phyloP scores from a whole-genome alignment of 2,888 invertebrate genomes.

The Epistrophe eligans region DNA sequence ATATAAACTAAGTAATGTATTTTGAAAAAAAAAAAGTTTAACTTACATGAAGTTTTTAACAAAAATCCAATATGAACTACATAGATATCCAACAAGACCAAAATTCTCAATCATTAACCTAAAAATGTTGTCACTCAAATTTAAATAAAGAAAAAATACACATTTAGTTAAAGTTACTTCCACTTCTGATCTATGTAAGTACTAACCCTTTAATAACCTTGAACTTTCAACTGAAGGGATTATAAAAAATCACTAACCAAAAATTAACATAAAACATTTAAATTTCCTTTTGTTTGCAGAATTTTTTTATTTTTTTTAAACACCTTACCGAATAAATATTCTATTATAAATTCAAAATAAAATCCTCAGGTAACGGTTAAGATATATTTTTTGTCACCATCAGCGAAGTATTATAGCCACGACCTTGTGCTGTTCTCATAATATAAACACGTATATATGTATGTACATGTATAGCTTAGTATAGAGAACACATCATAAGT shows the following conservation, averaged over 20 bases:
- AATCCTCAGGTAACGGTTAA: background rate
- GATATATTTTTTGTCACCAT: background rate
- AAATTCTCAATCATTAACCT: too few relatives aligned
- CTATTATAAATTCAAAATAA: background rate
- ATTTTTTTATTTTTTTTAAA: background rate
- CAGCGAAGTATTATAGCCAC: too few relatives aligned
- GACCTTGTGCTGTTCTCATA: background rate
- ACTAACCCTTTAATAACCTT: background rate
- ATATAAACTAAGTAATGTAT: too few relatives aligned
- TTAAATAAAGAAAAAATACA: too few relatives aligned
- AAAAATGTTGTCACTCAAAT: too few relatives aligned
- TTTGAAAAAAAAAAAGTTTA: too few relatives aligned
- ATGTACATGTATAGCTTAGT: background rate
- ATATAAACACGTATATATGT: background rate
- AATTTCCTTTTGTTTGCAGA: background rate
- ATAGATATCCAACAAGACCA: too few relatives aligned
- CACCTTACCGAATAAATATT: background rate
- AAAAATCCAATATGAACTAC: too few relatives aligned
- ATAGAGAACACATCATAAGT: background rate
- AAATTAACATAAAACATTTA: background rate
- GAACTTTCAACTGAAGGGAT: background rate
- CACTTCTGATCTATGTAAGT: background rate
- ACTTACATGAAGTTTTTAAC: too few relatives aligned
- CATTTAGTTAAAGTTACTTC: too few relatives aligned
- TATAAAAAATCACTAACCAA: background rate